Evolutionary conservation across 2,113 vertebrate species (phyloP), one percentile per base, ranked within the genome.

Genomic region (Hippoglossus stenolepis): DNA sequence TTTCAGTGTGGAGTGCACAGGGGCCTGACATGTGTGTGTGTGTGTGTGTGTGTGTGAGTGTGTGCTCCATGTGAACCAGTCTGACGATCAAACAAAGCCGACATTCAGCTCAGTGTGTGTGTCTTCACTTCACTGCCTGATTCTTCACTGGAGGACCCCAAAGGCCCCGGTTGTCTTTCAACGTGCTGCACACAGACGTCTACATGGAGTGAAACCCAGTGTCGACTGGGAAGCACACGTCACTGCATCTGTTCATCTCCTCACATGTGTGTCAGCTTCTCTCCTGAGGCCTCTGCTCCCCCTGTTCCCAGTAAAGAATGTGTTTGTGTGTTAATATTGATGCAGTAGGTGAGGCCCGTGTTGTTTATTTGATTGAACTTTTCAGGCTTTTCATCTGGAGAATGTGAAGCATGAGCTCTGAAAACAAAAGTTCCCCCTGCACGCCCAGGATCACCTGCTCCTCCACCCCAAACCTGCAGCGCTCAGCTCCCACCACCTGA

Each of bases 1-100:
- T n/a, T 31, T 31, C 31, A 31, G 84, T 77, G 82, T 51, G 57
- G 73, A 72, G 86, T 57, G 88, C 83, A 90, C 63, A 77, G 66
- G 2, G 71, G 53, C 23, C 68, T n/a, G 62, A 59, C 65, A 45
- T 62, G 69, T 67, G 75, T 26, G 13, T 26, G 2, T 45, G 62
- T 9, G 40, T 49, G 43, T 28, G 62, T 47, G 28, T 31, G 28
- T 31, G 28, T 31, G 28, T 31, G 28, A 6, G 28, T 5, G 4
- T 31, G 28, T 31, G 17, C 62, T 45, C 62, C 2, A 11, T 65
- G 65, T 26, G 65, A 69, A 67, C 20, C 47, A 10, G 31, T n/a
- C 31, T 31, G 80, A 78, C 70, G 57, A 31, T 62, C 12, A 45
- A 43, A 89, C 86, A 88, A 88, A 76, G 82, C 65, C 38, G 51